Base-by-base conservation (phyloP, 2,113 vertebrate species). In the Bubo blakistoni region DNA sequence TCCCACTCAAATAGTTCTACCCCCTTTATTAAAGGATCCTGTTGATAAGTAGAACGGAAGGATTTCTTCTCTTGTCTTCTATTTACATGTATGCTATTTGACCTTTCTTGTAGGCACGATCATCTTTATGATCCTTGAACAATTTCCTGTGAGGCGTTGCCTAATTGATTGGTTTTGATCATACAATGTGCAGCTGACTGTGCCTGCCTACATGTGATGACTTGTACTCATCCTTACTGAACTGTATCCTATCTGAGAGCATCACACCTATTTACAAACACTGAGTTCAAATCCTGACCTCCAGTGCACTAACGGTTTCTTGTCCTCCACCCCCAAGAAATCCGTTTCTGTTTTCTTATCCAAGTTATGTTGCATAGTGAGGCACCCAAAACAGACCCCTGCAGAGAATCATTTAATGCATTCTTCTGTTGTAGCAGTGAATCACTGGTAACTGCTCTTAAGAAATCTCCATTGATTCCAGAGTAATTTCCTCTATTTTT, bases 51-150 rank as follows among this genome's bases (percentile, higher is more conserved):
- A 29, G 52, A 84, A 55, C 1, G 2, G 52, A 84, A 84, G 38
- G 52, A 34, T 73, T 83, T 84, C 18, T 79, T 59, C 38, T 42
- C 4, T 30, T 79, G n/a, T 55, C 46, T 59, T 40, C 38, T 73
- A 2, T 72, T 54, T 54, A 55, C 21, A 29, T 0, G 0, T 25
- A 11, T 12, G 44, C 21, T 16, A 71, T 54, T 40, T 36, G n/a
- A 34, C 27, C 62, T 81, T 24, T 19, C n/a, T 46, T 32, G 8
- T 78, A 27, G 67, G 22, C 40, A 34, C 22, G 20, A 3, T 78
- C 38, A 61, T 61, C 29, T 54, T 59, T 36, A 19, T 32, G 52
- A 61, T 61, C 34, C 22, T 84, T 36, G 61, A 55, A 36, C 30
- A 20, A 26, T 62, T 62, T 54, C 24, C 30, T 71, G 21, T 58